A percentile compares a stretch with the other conserved stretches of the same genome.
Evolutionary conservation across 2,888 invertebrate genomes (phyloP).

Genomic region (Amiota mariae): DNA sequence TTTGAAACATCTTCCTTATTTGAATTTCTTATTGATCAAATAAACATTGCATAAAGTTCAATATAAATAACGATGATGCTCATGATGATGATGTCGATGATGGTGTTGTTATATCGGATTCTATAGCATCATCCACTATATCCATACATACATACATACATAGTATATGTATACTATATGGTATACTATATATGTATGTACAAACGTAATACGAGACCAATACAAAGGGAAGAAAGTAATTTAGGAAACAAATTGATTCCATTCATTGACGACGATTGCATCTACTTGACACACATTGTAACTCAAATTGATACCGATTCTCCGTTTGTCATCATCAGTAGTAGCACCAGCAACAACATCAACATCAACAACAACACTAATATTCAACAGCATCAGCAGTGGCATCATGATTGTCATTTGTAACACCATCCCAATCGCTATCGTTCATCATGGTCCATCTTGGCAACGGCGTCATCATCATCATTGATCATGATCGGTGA

Average conservation of each 20-base stretch:
- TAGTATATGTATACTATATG: not conserved
- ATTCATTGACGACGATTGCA: conserved; percentile 54
- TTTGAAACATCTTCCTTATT: conserved; percentile 47
- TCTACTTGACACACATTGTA: conserved; percentile 68
- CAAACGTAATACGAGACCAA: not conserved
- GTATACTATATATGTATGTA: not conserved
- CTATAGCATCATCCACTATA: not conserved
- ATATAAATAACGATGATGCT: not conserved
- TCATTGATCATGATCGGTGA: not conserved
- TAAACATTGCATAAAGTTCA: conserved; percentile 40
- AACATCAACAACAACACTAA: too few relatives aligned
- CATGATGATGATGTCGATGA: too few relatives aligned
- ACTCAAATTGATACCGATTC: conserved; percentile 49
- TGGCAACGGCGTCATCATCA: not conserved
- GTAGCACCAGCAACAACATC: not conserved
- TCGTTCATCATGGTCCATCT: not conserved
- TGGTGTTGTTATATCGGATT: too few relatives aligned
- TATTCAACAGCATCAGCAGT: not conserved
- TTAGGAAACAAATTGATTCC: conserved; percentile 63
- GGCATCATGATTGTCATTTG: not conserved
- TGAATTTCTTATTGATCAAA: conserved; percentile 52
- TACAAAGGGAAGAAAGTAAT: conserved; percentile 57
- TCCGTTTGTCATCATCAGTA: not conserved
- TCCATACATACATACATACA: not conserved
- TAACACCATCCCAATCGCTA: not conserved